Evolutionary conservation across 1,140 invertebrate species (phyloP).

Genomic region (Berghia stephanieae): DNA sequence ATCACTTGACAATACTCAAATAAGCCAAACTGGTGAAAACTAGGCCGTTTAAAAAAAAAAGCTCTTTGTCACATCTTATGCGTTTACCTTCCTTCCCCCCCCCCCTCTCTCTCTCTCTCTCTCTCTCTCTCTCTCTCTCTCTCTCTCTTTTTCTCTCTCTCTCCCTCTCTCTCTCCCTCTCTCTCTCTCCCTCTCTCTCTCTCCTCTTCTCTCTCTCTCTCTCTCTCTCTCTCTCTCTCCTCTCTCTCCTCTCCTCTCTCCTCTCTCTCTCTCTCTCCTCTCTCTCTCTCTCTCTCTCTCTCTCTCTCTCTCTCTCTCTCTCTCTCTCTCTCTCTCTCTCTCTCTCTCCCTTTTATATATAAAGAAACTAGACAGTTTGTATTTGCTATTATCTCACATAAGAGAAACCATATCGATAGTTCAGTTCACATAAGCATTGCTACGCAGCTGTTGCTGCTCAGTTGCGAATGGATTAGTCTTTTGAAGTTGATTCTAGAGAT

Average conservation of each 20-base stretch:
- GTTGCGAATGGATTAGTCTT: no score
- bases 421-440: no score
- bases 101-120: neutral
- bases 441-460: no score
- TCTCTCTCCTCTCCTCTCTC: neutral
- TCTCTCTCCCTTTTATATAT: slow-evolving; percentile 38
- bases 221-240: neutral
- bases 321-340: slow-evolving; percentile 31
- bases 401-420: no score
- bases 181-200: neutral
- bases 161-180: neutral
- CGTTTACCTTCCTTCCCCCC: neutral
- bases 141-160: neutral
- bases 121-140: neutral
- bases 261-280: neutral
- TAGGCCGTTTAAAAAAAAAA: slow-evolving; percentile 23
- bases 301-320: slow-evolving; percentile 28
- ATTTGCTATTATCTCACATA: no score
- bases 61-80: neutral
- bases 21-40: neutral
- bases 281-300: neutral
- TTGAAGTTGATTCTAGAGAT: no score
- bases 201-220: neutral
- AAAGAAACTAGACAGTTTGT: no score
- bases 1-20: no score